Percentiles rank a stretch among this genome's conserved stretches.
These are phyloP conservation scores for Coenonympha arcania DNA, from an alignment of 2,888 invertebrate genomes.

Conservation along the genomic window DNA sequence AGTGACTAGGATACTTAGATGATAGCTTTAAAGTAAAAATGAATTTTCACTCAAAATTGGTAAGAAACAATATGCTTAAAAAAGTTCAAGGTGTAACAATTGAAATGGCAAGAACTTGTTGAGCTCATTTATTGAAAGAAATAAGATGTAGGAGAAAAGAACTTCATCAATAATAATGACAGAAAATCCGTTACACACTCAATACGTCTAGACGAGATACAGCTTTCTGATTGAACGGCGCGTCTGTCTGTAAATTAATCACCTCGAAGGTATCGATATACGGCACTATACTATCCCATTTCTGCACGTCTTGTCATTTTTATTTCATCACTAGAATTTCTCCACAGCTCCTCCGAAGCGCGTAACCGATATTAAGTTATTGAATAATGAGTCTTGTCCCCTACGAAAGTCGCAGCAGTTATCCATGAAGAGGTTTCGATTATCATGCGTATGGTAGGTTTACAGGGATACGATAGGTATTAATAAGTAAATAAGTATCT, in stretches of 20 bases:
- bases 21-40: no score
- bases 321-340: background rate
- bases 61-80: no score
- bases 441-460: background rate
- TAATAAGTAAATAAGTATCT: no score
- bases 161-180: background rate
- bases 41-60: no score
- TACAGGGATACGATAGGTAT: background rate
- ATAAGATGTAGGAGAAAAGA: background rate
- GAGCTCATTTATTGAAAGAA: no score
- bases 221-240: slow-evolving; percentile 22
- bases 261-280: slow-evolving; percentile 18
- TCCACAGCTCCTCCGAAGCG: background rate
- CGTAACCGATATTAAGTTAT: background rate
- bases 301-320: slow-evolving; percentile 5
- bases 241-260: slow-evolving; percentile 23
- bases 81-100: no score
- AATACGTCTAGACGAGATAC: slow-evolving; percentile 36
- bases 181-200: slow-evolving; percentile 22
- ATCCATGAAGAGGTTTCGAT: background rate
- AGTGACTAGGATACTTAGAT: no score
- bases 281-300: slow-evolving; percentile 7
- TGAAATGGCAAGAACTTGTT: no score
- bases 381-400: background rate
- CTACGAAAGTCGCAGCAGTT: background rate